These are phyloP conservation scores for Drosophila leonis DNA, from an alignment of 2,888 invertebrate species.

Conservation along the genomic window DNA sequence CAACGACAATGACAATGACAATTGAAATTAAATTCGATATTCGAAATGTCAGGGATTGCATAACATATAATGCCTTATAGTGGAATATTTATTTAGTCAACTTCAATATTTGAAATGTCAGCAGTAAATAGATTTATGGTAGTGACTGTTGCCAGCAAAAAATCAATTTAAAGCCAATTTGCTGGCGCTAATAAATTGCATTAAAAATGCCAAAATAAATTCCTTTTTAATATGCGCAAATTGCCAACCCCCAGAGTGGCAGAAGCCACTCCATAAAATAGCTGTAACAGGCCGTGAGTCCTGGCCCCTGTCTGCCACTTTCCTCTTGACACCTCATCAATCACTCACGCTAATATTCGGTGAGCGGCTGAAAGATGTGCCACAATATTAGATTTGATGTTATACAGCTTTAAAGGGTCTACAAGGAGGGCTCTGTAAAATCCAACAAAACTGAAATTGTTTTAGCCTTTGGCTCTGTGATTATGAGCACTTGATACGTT, in stretches of 20 bases:
- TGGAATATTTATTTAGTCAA: slow-evolving; percentile 17
- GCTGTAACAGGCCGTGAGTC: slow-evolving; percentile 6
- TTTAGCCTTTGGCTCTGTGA: slow-evolving; percentile 26
- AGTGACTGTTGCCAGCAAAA: slow-evolving; percentile 41
- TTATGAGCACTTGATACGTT: background rate
- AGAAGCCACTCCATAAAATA: slow-evolving; percentile 21
- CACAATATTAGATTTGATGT: slow-evolving; percentile 23
- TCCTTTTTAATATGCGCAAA: slow-evolving; percentile 56
- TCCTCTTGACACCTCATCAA: slow-evolving; percentile 60
- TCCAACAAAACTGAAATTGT: slow-evolving; percentile 23
- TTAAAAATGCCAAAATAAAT: slow-evolving; percentile 71
- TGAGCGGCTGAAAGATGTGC: slow-evolving; percentile 3
- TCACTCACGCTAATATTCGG: slow-evolving; percentile 42
- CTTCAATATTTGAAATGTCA: slow-evolving; percentile 44
- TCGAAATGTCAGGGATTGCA: slow-evolving; percentile 65
- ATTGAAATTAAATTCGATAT: slow-evolving; percentile 58
- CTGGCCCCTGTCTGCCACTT: slow-evolving; percentile 19
- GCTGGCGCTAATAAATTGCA: slow-evolving; percentile 72
- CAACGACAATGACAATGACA: slow-evolving; percentile 50
- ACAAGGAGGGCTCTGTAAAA: background rate
- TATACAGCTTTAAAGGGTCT: slow-evolving; percentile 15
- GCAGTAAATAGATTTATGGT: slow-evolving; percentile 32
- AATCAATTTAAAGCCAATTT: slow-evolving; percentile 77
- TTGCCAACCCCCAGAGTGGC: slow-evolving; percentile 36
- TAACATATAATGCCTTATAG: slow-evolving; percentile 29